Evolutionary conservation across 2,888 invertebrate genomes (phyloP).

Genomic region (Drosophila longiperda): DNA sequence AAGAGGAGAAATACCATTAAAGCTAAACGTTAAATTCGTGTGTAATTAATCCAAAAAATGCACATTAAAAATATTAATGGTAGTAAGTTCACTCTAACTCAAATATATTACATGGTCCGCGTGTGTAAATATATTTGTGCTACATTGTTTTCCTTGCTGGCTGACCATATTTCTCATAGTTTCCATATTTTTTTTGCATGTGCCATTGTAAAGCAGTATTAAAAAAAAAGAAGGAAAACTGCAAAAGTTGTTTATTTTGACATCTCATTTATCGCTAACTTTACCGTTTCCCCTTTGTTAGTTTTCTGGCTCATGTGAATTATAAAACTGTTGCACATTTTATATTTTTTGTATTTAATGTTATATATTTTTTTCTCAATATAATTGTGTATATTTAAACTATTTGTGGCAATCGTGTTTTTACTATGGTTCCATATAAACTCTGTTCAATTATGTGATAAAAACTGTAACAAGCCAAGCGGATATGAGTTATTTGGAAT

Average conservation of each 20-base stretch:
- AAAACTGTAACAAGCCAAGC: no score
- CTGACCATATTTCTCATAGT: slow-evolving; percentile 12
- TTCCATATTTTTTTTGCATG: slow-evolving; percentile 6
- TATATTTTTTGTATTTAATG: slow-evolving; percentile 31
- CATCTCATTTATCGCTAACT: neutral
- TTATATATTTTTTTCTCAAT: slow-evolving; percentile 37
- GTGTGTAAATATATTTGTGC: neutral
- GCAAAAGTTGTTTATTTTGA: slow-evolving; percentile 36
- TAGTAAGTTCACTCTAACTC: slow-evolving; percentile 15
- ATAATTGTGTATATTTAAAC: slow-evolving; percentile 34
- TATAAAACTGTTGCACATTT: slow-evolving; percentile 44
- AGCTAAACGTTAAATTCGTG: slow-evolving; percentile 18
- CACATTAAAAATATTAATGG: slow-evolving; percentile 28
- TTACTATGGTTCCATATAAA: neutral
- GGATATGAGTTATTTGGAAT: no score
- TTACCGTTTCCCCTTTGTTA: neutral
- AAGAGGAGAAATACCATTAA: neutral
- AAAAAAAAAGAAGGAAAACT: slow-evolving; percentile 11
- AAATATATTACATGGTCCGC: slow-evolving; percentile 9
- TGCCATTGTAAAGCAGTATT: neutral
- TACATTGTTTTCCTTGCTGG: slow-evolving; percentile 8
- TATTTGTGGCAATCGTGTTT: slow-evolving; percentile 32
- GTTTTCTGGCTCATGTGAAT: slow-evolving; percentile 30
- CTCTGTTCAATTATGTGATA: no score
- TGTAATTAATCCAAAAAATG: slow-evolving; percentile 41